Evolutionary conservation across 1,140 invertebrate species (phyloP).

Genomic region (Caerostris darwini): DNA sequence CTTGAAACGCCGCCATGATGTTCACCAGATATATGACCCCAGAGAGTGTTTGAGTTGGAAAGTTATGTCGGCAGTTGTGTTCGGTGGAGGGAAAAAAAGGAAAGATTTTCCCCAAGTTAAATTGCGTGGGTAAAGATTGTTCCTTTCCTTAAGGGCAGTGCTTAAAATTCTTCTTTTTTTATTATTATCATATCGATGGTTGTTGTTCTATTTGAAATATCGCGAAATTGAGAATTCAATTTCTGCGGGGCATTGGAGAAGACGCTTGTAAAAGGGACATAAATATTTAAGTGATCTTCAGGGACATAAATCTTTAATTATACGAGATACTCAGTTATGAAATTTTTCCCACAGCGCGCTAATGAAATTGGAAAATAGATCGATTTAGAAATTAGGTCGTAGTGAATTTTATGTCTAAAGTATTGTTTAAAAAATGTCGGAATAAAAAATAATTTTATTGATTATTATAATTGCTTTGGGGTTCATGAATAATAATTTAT

Average conservation of each 20-base stretch:
- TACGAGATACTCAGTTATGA: not conserved
- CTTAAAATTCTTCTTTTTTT: constrained; percentile 15
- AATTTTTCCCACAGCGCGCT: not conserved
- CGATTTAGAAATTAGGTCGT: too few relatives aligned
- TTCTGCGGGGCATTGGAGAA: not conserved
- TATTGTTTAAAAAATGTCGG: too few relatives aligned
- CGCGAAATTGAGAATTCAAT: not conserved
- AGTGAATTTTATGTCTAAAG: too few relatives aligned
- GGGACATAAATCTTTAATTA: constrained; percentile 34
- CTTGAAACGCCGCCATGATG: not conserved
- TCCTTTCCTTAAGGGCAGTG: constrained; percentile 10
- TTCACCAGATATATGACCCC: constrained; percentile 38
- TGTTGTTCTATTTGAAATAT: not conserved
- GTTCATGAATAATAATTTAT: too few relatives aligned
- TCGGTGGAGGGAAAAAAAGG: constrained; percentile 24
- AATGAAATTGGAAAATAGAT: not conserved
- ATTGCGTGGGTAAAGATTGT: constrained; percentile 17
- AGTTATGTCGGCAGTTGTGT: constrained; percentile 50
- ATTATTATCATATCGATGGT: not conserved
- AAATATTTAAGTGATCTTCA: constrained; percentile 40
- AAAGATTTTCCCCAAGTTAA: constrained; percentile 13
- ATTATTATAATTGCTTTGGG: too few relatives aligned
- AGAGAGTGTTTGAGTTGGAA: constrained; percentile 47
- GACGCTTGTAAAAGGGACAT: constrained; percentile 11
- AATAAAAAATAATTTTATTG: too few relatives aligned